Evolutionary conservation across 64 coral and sea anemone genomes (phyloP).

Genomic region (Porites australiensis): DNA sequence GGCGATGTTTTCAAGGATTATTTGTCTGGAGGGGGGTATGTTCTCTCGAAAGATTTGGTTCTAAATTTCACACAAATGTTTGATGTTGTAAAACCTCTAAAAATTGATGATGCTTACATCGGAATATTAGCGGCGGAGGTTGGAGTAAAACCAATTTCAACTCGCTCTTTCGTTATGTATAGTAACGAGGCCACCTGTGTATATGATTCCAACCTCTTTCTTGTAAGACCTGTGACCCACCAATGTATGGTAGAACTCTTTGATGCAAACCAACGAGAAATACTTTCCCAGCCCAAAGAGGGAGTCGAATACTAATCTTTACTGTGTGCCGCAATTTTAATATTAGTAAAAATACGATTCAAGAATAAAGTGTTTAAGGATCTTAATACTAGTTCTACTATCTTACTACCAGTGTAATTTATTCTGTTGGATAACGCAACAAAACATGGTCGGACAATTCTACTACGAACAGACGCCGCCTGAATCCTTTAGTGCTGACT

Average conservation of each 20-base stretch:
- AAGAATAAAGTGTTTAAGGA: too few species aligned
- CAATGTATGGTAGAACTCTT: constrained; percentile 20
- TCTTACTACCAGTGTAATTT: too few species aligned
- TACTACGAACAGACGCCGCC: too few species aligned
- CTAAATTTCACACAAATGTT: constrained; percentile 34
- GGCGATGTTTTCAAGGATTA: constrained; percentile 21
- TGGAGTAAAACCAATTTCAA: constrained; percentile 10
- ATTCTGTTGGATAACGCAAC: too few species aligned
- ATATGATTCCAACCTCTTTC: not conserved
- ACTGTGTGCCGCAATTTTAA: too few species aligned
- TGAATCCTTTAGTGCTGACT: too few species aligned
- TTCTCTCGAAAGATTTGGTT: constrained; percentile 24
- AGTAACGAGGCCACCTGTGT: not conserved
- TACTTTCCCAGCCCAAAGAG: not conserved
- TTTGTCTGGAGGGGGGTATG: constrained; percentile 24
- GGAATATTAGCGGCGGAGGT: constrained; percentile 22
- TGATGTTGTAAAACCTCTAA: constrained; percentile 30
- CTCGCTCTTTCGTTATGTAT: constrained; percentile 17
- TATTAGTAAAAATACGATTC: too few species aligned
- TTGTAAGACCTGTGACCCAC: not conserved
- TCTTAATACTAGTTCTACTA: too few species aligned
- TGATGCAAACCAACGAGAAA: not conserved
- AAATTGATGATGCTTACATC: constrained; percentile 38
- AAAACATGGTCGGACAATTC: too few species aligned
- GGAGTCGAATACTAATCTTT: not conserved